These are phyloP conservation scores for Parazoanthus atlanticus DNA, from an alignment of 92 coral and sea anemone genomes.

Conservation along the genomic window DNA sequence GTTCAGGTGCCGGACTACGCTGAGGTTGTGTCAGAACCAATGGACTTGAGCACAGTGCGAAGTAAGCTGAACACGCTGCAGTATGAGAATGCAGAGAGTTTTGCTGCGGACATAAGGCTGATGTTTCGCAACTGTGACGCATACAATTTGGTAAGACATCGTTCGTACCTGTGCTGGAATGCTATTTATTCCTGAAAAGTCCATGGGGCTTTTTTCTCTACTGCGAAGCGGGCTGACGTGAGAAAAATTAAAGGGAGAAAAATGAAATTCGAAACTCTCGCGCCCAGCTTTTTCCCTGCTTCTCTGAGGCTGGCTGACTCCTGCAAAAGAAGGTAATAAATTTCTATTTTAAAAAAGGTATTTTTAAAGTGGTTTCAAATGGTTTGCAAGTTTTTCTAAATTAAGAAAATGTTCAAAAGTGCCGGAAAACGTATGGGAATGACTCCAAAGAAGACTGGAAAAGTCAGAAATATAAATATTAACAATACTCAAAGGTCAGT, in stretches of 20 bases:
- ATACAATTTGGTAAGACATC: constrained; percentile 80
- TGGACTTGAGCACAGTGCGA: constrained; percentile 89
- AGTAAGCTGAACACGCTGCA: constrained; percentile 63
- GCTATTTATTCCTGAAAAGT: not conserved
- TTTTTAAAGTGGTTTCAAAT: too few species aligned
- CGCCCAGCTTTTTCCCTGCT: too few species aligned
- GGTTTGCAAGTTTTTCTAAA: too few species aligned
- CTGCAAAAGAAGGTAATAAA: too few species aligned
- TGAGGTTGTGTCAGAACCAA: constrained; percentile 79
- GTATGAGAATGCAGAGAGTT: constrained; percentile 65
- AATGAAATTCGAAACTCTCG: too few species aligned
- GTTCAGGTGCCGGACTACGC: constrained; percentile 90
- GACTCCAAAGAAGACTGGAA: too few species aligned
- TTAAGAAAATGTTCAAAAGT: too few species aligned
- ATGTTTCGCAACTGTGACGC: constrained; percentile 86
- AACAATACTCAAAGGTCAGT: too few species aligned
- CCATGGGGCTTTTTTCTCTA: not conserved
- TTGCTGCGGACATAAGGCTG: constrained; percentile 75
- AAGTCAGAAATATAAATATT: too few species aligned
- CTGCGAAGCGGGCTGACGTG: not conserved
- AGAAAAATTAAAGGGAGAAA: not conserved
- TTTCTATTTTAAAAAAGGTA: too few species aligned
- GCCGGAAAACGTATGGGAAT: too few species aligned
- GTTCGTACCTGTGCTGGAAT: not conserved
- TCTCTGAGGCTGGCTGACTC: too few species aligned